These are phyloP conservation scores for Ophion obscuratus DNA, from an alignment of 2,888 invertebrate genomes.

Conservation along the genomic window DNA sequence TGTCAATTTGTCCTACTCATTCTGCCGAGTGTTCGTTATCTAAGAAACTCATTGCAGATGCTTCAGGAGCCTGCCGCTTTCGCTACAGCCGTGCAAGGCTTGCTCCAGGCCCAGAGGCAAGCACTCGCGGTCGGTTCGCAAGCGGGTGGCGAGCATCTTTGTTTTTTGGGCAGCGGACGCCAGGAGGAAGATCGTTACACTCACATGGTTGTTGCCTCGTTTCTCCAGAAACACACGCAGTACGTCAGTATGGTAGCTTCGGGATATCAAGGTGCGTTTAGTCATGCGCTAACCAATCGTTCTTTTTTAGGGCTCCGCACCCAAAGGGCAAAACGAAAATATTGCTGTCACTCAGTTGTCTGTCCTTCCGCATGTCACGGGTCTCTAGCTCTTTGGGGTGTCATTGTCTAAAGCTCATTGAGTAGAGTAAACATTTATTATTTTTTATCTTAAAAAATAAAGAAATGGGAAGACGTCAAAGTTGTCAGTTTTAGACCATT, in stretches of 20 bases:
- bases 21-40: background rate
- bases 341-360: too few relatives aligned
- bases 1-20: background rate
- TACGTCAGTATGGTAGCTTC: constrained; percentile 97
- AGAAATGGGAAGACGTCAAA: too few relatives aligned
- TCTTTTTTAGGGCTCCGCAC: background rate
- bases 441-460: too few relatives aligned
- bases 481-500: too few relatives aligned
- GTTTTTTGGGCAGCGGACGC: constrained; percentile 96
- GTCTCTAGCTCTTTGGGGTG: too few relatives aligned
- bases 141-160: constrained; percentile 95
- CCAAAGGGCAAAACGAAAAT: too few relatives aligned
- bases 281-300: too few relatives aligned
- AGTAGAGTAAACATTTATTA: too few relatives aligned
- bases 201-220: constrained; percentile 99
- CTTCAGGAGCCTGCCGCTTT: constrained; percentile 98
- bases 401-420: too few relatives aligned
- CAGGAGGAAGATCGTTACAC: constrained; percentile 98
- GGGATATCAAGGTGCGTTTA: constrained; percentile 88
- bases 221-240: constrained; percentile 96
- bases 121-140: constrained; percentile 94
- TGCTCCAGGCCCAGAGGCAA: constrained; percentile 95
- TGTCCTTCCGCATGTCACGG: too few relatives aligned
- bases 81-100: constrained; percentile 96
- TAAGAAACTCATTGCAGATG: constrained; percentile 86